Evolutionary conservation across 2,888 invertebrate species (phyloP), one percentile per base, ranked within the genome.

Genomic region (Tachina fera): DNA sequence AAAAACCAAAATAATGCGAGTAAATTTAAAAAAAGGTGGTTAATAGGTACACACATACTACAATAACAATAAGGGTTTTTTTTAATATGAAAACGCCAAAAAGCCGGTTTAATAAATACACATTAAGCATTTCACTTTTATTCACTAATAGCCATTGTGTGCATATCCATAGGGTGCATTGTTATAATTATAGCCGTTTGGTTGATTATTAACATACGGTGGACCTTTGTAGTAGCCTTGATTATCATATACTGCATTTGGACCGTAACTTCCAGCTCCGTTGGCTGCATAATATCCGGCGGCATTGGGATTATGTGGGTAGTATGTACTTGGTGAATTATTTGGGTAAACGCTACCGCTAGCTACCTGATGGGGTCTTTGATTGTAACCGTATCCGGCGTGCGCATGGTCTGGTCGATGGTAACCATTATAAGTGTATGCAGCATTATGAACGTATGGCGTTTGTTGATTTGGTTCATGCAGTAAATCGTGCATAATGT

Each of bases 161-260:
- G 31, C 31, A 39, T 82, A 87, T 41, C 74, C 72, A 67, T 74
- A 16, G 4, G 70, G 78, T 9, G 53, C 39, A 14, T 78, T 75
- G n/a, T 63, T 71, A 53, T 86, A 80, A 16, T 43, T 53, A 72
- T 86, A 83, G 39, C 63, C 83, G 49, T 67, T 75, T 39, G 14
- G 51, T 19, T 47, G 65, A 47, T n/a, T 11, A 9, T 51, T 5
- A 6, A 68, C 1, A 70, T 79, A 75, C 43, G 72, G 81, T 49
- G 80, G 75, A 68, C 86, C 84, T 49, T 70, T 74, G 19, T 80
- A 85, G 53, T 85, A 77, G 6, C 84, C 84, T 16, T 77, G 72
- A 60, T 60, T 51, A 3, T 81, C 68, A 43, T 81, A 84, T 1
- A 84, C 70, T 14, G 41, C 14, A 45, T 47, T 56, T 41, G 39